Evolutionary conservation across 2,113 vertebrate species (phyloP), one percentile per base, ranked within the genome.

Genomic region (Corythaixoides concolor): DNA sequence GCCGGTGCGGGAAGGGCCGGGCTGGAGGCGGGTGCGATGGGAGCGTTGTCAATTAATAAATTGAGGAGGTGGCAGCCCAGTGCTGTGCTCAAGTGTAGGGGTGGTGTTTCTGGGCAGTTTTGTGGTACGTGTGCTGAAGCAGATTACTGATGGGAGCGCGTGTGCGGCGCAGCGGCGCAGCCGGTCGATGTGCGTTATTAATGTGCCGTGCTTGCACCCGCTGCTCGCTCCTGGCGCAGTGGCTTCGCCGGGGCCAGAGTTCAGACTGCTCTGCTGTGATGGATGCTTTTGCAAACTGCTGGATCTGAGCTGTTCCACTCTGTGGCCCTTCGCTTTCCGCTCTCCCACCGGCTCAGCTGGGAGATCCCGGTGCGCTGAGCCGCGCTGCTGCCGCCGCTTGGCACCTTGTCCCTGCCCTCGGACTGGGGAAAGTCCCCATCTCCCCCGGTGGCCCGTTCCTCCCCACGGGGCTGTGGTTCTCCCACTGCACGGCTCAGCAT

Each of bases 221-320:
- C 30, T 90, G 90, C 93, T 84, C 53, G 39, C 90, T 95, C 55
- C 37, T 77, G 75, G 89, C 62, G 85, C 86, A 86, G 92, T 92
- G 92, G 92, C 94, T 94, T 88, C 60, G 6, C 75, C 23, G 68
- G 58, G 85, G 88, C 90, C 85, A 63, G 72, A 59, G 96, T 76
- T 90, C 95, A 96, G 75, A 13, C 90, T 88, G 59, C 49, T 93
- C 85, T 77, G 86, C 79, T 37, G 12, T 92, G 96, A 95, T 67
- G 17, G 84, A 92, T 92, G 85, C 58, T 68, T 85, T 89, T 60
- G 15, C 12, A 85, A 88, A 85, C 55, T 85, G 92, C 58, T 39
- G 67, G 49, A 52, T 64, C 63, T 47, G 49, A 82, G 35, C 8
- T 28, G 72, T 68, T 89, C 89, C 69, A 15, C 49, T 26, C 53